phyloP scores from a whole-genome alignment of 2,113 vertebrate species.

The Xenopus tropicalis region DNA sequence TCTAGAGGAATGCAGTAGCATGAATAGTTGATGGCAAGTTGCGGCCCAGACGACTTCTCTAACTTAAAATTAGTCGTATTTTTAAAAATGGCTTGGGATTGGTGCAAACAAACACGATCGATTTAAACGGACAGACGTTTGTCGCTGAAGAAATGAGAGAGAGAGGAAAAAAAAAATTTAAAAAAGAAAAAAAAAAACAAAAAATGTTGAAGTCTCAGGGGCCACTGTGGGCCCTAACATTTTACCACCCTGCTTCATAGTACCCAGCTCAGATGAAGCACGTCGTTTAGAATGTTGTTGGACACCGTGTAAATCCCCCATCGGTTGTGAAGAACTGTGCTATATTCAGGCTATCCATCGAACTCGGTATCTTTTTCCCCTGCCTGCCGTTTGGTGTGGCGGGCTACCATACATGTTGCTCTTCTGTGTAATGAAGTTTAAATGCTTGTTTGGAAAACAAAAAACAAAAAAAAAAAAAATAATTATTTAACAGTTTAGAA shows the following conservation, averaged over 20 bases:
- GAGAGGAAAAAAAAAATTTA: conserved; percentile 61
- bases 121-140: conserved; percentile 82
- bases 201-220: conserved; percentile 60
- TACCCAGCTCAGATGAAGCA: conserved; percentile 79
- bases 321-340: conserved; percentile 84
- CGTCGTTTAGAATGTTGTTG: conserved; percentile 75
- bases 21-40: conserved; percentile 97
- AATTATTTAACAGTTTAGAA: conserved; percentile 93
- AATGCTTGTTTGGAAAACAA: conserved; percentile 80
- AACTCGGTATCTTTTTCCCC: conserved; percentile 79
- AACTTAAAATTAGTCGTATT: conserved; percentile 84
- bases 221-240: conserved; percentile 74
- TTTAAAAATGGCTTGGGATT: conserved; percentile 77
- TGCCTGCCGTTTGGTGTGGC: conserved; percentile 75
- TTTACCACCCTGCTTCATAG: conserved; percentile 81
- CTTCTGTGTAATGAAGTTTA: conserved; percentile 85
- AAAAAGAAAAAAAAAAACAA: conserved; percentile 56
- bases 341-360: conserved; percentile 81
- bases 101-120: conserved; percentile 79
- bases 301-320: conserved; percentile 74
- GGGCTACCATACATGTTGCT: conserved; percentile 77
- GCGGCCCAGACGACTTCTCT: conserved; percentile 80
- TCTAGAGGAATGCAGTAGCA: conserved; percentile 87
- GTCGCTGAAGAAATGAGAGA: conserved; percentile 61
- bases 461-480: conserved; percentile 58